A percentile compares a stretch with the other conserved stretches of the same genome.
phyloP scores from a whole-genome alignment of 1,140 invertebrate species.

The Tyrophagus putrescentiae region DNA sequence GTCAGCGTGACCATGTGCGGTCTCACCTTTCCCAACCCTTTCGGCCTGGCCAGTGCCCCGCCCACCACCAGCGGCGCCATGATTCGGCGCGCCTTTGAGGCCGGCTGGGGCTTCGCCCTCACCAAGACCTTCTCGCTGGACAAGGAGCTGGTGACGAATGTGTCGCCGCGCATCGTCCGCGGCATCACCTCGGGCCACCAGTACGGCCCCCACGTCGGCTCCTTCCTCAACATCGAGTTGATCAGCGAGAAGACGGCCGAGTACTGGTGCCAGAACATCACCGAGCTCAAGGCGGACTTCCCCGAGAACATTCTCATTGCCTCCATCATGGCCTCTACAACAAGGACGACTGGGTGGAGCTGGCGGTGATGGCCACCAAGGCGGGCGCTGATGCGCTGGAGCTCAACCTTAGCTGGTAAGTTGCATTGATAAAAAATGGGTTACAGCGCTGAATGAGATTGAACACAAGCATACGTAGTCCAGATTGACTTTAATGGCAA shows the following conservation, averaged over 20 bases:
- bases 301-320: slow-evolving; percentile 83
- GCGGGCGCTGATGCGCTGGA: slow-evolving; percentile 87
- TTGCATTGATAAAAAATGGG: not conserved
- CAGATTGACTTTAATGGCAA: too few species aligned
- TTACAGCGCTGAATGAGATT: too few species aligned
- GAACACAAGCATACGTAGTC: too few species aligned
- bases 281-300: slow-evolving; percentile 79
- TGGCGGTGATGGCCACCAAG: slow-evolving; percentile 57
- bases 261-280: slow-evolving; percentile 81
- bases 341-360: slow-evolving; percentile 68
- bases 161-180: slow-evolving; percentile 85
- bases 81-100: slow-evolving; percentile 83
- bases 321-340: slow-evolving; percentile 89
- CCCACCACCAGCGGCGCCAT: slow-evolving; percentile 85
- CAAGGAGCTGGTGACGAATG: slow-evolving; percentile 92
- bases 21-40: slow-evolving; percentile 86
- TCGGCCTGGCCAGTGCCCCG: slow-evolving; percentile 89
- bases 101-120: slow-evolving; percentile 89
- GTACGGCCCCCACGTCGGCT: slow-evolving; percentile 82
- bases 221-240: slow-evolving; percentile 93
- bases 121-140: slow-evolving; percentile 91
- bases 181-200: slow-evolving; percentile 78
- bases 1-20: slow-evolving; percentile 80
- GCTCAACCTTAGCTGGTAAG: slow-evolving; percentile 51
- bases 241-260: slow-evolving; percentile 89